Evolutionary conservation across 2,113 vertebrate species (phyloP).

Genomic region (Larimichthys crocea): DNA sequence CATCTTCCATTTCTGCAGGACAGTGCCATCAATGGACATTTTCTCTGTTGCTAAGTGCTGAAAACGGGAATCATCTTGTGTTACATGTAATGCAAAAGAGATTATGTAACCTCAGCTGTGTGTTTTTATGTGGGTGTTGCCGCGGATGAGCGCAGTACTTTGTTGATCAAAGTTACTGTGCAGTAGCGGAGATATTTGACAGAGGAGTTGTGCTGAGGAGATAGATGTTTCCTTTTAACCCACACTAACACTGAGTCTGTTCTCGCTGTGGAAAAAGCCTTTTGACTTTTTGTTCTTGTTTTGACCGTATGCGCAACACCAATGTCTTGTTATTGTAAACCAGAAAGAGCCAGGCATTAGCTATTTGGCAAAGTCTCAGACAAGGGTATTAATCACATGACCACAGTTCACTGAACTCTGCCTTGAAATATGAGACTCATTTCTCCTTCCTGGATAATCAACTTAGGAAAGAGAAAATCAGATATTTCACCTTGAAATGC

Average conservation of each 20-base stretch:
- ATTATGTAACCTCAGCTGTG: constrained; percentile 70
- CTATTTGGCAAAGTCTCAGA: constrained; percentile 65
- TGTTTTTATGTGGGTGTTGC: constrained; percentile 67
- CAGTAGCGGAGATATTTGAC: constrained; percentile 61
- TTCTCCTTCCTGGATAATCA: constrained; percentile 73
- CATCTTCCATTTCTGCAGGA: constrained; percentile 25
- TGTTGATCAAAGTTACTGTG: constrained; percentile 70
- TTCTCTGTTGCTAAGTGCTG: constrained; percentile 51
- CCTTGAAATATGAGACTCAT: constrained; percentile 75
- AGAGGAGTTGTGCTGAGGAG: constrained; percentile 62
- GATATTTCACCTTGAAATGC: constrained; percentile 75
- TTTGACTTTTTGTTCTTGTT: constrained; percentile 61
- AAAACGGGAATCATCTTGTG: constrained; percentile 30
- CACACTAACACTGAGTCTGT: constrained; percentile 56
- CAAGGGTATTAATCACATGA: constrained; percentile 76
- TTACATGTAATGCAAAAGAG: constrained; percentile 57
- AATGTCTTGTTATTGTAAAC: constrained; percentile 54
- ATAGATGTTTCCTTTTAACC: constrained; percentile 67
- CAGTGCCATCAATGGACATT: not conserved
- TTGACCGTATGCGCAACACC: constrained; percentile 52
- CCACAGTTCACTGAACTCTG: constrained; percentile 74
- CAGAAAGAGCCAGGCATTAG: constrained; percentile 58
- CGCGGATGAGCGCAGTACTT: constrained; percentile 60
- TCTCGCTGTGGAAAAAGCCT: constrained; percentile 35
- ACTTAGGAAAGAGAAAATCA: constrained; percentile 54